Evolutionary conservation across 1,140 invertebrate species (phyloP), one percentile per base, ranked within the genome.

Genomic region (Patella vulgata): DNA sequence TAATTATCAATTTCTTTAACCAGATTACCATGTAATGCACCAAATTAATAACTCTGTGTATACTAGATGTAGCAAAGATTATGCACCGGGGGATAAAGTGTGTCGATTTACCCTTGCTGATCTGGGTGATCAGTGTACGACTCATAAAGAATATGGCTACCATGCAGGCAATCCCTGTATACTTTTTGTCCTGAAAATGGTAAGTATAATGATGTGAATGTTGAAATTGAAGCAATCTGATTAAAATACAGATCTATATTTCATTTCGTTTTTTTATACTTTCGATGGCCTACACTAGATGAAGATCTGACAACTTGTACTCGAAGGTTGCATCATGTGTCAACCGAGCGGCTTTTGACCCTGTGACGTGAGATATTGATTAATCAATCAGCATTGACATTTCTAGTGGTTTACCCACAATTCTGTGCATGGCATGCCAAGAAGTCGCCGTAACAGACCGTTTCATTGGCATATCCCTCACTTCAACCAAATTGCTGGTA

Each of bases 91-190:
- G 28, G 60, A 57, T 50, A 63, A 68, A 47, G 55, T 58, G 12
- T 68, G 66, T 46, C 54, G 51, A 46, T 56, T 44, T 23, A 55
- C 59, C 2, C 0, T 48, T 12, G 19, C n/a, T 14, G 23, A 43
- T 3, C 47, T 68, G 33, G 60, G 60, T 3, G 19, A 55, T 9
- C 63, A 60, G 21, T 30, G 48, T n/a, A 42, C 59, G 47, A 53
- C 33, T 27, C 19, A 68, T 12, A n/a, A n/a, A n/a, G 33, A 64
- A 51, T 68, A 63, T 44, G 66, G 66, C n/a, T 59, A 55, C 21
- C 11, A 33, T n/a, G 50, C 46, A 33, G 60, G 39, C 30, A 46
- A 28, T n/a, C 66, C 66, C 19, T 68, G 66, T 47, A 46, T 68
- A 3, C 46, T 68, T 2, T 44, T 68, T 17, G 40, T 55, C 1